Evolutionary conservation across 2,888 invertebrate species (phyloP).

Genomic region (Epiblema foenella): DNA sequence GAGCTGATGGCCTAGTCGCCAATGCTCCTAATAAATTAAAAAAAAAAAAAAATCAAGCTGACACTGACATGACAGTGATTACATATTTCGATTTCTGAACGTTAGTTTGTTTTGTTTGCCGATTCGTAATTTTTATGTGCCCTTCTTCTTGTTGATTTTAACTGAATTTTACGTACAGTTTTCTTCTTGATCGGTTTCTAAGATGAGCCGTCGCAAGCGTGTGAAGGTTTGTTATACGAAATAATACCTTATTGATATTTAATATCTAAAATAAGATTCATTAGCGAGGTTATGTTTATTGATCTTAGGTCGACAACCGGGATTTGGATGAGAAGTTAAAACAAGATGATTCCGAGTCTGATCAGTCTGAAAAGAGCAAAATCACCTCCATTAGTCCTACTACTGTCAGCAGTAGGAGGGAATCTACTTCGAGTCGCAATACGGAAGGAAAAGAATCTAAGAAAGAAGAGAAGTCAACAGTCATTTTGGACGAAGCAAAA

Average conservation of each 20-base stretch:
- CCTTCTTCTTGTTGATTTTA: conserved; percentile 28
- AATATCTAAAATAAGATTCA: conserved; percentile 49
- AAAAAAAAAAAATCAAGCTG: too few species aligned
- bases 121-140: conserved; percentile 1
- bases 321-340: conserved; percentile 89
- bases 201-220: conserved; percentile 86
- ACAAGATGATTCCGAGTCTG: conserved; percentile 86
- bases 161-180: conserved; percentile 27
- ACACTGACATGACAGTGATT: conserved; percentile 36
- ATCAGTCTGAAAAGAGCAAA: conserved; percentile 87
- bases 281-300: conserved; percentile 85
- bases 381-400: conserved; percentile 84
- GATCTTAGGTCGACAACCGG: conserved; percentile 77
- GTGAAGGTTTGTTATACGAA: conserved; percentile 71
- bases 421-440: conserved; percentile 80
- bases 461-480: conserved; percentile 76
- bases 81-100: conserved; percentile 6
- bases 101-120: conserved; percentile 50
- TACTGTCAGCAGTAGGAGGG: conserved; percentile 77
- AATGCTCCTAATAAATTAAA: too few species aligned
- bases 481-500: conserved; percentile 77
- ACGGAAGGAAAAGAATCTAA: conserved; percentile 75
- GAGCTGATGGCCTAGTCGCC: too few species aligned
- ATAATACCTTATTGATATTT: conserved; percentile 43
- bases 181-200: conserved; percentile 37